Percentiles rank a stretch among this genome's conserved stretches.
These are phyloP conservation scores for Archips xylosteana DNA, from an alignment of 2,888 invertebrate species.

Conservation along the genomic window DNA sequence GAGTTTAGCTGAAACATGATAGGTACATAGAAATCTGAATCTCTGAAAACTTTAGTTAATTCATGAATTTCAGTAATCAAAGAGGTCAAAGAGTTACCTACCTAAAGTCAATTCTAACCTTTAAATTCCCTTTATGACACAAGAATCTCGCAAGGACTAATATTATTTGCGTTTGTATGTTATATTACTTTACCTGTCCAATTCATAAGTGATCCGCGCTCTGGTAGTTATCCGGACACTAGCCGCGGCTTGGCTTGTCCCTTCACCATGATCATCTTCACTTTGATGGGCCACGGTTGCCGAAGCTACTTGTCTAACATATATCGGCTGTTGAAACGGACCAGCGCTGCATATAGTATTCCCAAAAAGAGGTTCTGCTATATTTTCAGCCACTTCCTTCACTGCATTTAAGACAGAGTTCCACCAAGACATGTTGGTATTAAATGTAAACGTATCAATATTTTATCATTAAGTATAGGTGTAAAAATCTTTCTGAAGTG, in stretches of 20 bases:
- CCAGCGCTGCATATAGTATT: neutral
- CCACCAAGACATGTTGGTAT: slow-evolving; percentile 1
- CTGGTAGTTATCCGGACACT: slow-evolving; percentile 17
- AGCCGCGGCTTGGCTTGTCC: neutral
- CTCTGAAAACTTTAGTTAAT: no score
- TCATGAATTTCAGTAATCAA: no score
- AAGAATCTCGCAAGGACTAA: neutral
- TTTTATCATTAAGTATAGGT: neutral
- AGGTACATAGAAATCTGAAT: no score
- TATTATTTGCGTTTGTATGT: neutral
- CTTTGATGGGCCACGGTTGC: neutral
- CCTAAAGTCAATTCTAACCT: no score
- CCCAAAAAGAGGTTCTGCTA: no score
- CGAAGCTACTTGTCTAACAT: neutral
- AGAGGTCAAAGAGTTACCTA: no score
- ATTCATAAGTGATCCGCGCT: slow-evolving; percentile 20
- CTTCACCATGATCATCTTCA: neutral
- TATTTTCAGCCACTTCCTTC: neutral
- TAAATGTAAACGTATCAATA: neutral
- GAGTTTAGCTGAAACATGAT: no score
- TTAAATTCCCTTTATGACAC: no score
- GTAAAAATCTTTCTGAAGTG: no score
- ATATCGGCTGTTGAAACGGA: neutral
- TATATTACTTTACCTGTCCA: slow-evolving; percentile 10
- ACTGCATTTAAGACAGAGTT: neutral